phyloP scores from a whole-genome alignment of 2,113 vertebrate genomes.

The Pitta sordida region DNA sequence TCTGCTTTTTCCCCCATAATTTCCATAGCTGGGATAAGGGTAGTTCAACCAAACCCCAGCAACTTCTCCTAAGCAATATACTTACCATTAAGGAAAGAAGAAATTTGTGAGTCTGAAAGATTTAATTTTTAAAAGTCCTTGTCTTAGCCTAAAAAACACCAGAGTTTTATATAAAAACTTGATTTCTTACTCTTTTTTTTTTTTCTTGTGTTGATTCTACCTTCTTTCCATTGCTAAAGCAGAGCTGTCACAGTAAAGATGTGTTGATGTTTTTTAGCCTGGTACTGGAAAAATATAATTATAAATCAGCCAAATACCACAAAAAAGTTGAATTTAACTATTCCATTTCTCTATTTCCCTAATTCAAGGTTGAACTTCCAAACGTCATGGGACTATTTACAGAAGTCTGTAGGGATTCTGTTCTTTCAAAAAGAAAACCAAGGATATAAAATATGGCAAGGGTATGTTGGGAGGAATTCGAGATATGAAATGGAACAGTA shows the following conservation, averaged over 20 bases:
- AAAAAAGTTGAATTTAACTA: background rate
- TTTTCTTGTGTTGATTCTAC: background rate
- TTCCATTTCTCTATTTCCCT: background rate
- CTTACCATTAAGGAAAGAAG: background rate
- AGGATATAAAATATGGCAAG: background rate
- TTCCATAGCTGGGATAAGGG: background rate
- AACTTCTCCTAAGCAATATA: background rate
- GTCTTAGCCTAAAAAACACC: background rate
- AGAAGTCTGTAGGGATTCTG: background rate
- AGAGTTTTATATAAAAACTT: background rate
- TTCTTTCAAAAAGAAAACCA: background rate
- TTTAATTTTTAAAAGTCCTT: background rate
- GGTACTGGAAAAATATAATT: constrained; percentile 1
- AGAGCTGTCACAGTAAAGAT: background rate
- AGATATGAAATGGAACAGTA: background rate
- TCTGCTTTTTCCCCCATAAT: background rate
- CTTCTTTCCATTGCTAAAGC: background rate
- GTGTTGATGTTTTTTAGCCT: background rate
- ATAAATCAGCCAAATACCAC: background rate
- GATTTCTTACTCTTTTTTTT: background rate
- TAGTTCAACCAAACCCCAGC: background rate
- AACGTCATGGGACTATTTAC: background rate
- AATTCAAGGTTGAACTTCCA: background rate
- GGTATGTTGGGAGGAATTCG: background rate
- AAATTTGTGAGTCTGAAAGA: background rate